phyloP scores from a whole-genome alignment of 2,113 vertebrate species.

The Corythornis madagascariensis region DNA sequence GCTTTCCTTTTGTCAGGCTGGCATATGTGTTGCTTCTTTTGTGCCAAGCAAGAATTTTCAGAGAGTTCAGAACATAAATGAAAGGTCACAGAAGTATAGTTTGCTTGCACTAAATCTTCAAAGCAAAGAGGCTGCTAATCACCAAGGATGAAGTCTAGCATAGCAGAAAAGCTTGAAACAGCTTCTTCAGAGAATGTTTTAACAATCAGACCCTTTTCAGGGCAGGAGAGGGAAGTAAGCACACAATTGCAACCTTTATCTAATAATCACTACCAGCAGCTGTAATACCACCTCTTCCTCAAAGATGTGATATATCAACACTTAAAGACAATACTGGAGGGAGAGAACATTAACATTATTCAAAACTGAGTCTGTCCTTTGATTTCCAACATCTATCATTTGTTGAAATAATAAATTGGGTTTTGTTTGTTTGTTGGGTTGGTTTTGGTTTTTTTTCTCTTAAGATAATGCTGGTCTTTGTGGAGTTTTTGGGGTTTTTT shows the following conservation, averaged over 20 bases:
- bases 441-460: neutral
- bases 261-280: slow-evolving; percentile 10
- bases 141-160: slow-evolving; percentile 44
- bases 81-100: slow-evolving; percentile 67
- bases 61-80: slow-evolving; percentile 60
- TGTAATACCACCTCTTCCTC: neutral
- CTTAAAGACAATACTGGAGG: neutral
- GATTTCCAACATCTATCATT: neutral
- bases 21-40: slow-evolving; percentile 27
- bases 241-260: slow-evolving; percentile 50
- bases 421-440: neutral
- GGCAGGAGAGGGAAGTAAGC: slow-evolving; percentile 24
- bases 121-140: slow-evolving; percentile 63
- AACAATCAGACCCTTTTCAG: slow-evolving; percentile 57
- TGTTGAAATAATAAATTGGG: neutral
- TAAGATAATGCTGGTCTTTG: neutral
- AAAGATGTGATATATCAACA: neutral
- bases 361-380: neutral
- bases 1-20: slow-evolving; percentile 23
- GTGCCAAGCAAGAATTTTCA: slow-evolving; percentile 57
- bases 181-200: slow-evolving; percentile 65
- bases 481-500: neutral
- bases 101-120: slow-evolving; percentile 61
- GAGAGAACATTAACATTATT: neutral
- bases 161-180: slow-evolving; percentile 45